These are phyloP conservation scores for Cecropterus lyciades DNA, from an alignment of 1,140 invertebrate genomes.

Conservation along the genomic window DNA sequence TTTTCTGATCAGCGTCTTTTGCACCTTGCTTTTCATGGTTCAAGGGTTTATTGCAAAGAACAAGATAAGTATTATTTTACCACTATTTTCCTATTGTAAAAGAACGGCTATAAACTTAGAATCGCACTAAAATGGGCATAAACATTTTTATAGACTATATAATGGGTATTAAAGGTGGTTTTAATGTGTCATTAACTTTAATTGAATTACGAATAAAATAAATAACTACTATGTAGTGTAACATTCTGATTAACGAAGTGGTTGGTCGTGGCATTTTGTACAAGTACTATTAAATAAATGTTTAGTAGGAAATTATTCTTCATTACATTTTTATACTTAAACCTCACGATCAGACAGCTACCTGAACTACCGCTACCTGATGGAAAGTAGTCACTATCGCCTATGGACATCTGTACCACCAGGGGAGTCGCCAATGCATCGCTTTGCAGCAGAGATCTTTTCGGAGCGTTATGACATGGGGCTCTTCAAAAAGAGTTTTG, in stretches of 20 bases:
- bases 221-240: conserved; percentile 21
- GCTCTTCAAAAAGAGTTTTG: no score
- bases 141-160: conserved; percentile 19
- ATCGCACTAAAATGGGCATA: conserved; percentile 24
- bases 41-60: conserved; percentile 6
- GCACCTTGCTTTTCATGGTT: no score
- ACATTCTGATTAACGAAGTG: neutral
- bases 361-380: no score
- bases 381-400: no score
- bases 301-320: no score
- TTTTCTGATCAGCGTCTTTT: no score
- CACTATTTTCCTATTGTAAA: conserved; percentile 16
- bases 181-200: conserved; percentile 35
- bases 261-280: neutral
- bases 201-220: conserved; percentile 32
- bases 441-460: no score
- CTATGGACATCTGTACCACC: no score
- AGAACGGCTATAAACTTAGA: conserved; percentile 21
- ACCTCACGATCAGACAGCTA: no score
- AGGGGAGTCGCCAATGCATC: no score
- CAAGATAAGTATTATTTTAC: conserved; percentile 21
- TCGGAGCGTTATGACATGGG: no score
- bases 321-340: no score
- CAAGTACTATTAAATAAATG: neutral
- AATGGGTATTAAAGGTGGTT: conserved; percentile 33